Evolutionary conservation across 1,140 invertebrate species (phyloP).

Genomic region (Oncopodura yosiiana): DNA sequence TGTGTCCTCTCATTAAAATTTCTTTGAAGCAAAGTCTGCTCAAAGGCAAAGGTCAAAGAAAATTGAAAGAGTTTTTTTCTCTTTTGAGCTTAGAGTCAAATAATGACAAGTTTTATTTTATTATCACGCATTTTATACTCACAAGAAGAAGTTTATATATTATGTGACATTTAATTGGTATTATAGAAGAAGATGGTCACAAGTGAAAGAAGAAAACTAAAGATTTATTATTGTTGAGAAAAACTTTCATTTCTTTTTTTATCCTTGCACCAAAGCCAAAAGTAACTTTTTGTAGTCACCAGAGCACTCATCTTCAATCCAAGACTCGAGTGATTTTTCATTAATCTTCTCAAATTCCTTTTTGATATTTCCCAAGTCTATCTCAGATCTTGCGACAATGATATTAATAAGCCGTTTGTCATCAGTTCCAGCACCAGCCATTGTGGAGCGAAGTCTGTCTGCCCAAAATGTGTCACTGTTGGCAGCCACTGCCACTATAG

Average conservation of each 20-base stretch:
- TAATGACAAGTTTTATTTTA: too few relatives aligned
- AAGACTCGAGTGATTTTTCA: constrained; percentile 37
- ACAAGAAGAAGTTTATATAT: too few relatives aligned
- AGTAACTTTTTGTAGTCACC: constrained; percentile 84
- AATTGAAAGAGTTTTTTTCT: too few relatives aligned
- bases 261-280: constrained; percentile 55
- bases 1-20: too few relatives aligned
- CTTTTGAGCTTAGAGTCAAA: too few relatives aligned
- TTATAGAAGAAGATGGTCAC: too few relatives aligned
- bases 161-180: too few relatives aligned
- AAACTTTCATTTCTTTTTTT: constrained; percentile 3
- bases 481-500: constrained; percentile 40
- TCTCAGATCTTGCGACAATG: constrained; percentile 45
- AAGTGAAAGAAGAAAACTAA: too few relatives aligned
- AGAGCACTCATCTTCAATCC: constrained; percentile 68
- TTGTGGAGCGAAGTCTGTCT: constrained; percentile 45
- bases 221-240: too few relatives aligned
- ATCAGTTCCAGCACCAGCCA: constrained; percentile 45
- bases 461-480: constrained; percentile 49
- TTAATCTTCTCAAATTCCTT: constrained; percentile 41
- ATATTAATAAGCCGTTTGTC: constrained; percentile 46
- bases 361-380: constrained; percentile 45
- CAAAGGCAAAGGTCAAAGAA: too few relatives aligned
- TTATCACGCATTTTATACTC: too few relatives aligned
- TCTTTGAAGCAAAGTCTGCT: too few relatives aligned